These are phyloP conservation scores for Redunca redunca DNA, from an alignment of 2,113 vertebrate species.

Conservation along the genomic window DNA sequence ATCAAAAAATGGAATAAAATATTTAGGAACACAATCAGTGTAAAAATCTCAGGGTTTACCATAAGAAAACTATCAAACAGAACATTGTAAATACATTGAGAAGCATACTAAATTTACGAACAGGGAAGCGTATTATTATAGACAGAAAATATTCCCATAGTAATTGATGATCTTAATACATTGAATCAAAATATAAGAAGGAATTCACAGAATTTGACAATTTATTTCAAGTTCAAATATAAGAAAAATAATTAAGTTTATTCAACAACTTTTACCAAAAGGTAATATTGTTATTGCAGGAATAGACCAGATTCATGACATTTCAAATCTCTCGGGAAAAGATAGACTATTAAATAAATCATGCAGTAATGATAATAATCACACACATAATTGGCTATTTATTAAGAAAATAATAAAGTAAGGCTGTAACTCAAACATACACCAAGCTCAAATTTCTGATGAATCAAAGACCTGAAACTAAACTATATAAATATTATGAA, in stretches of 20 bases:
- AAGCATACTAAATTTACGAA: neutral
- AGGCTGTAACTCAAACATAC: neutral
- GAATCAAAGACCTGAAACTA: neutral
- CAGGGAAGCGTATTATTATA: neutral
- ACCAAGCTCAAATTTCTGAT: neutral
- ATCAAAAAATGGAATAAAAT: neutral
- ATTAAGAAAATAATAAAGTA: neutral
- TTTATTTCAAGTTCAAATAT: neutral
- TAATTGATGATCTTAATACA: neutral
- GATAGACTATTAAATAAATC: neutral
- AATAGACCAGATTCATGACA: neutral
- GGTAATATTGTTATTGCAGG: neutral
- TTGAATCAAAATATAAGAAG: neutral
- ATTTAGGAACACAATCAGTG: neutral
- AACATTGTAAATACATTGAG: neutral
- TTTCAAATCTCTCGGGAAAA: neutral
- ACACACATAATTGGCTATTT: neutral
- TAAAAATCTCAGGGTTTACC: neutral
- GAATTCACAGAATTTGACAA: neutral
- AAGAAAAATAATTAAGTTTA: constrained; percentile 1
- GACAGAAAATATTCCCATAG: neutral
- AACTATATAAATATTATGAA: neutral
- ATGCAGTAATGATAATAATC: neutral
- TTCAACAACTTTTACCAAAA: neutral
- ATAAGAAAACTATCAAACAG: neutral